A percentile compares a stretch with the other conserved stretches of the same genome.
These are phyloP conservation scores for Platanista minor DNA, from an alignment of 2,113 vertebrate genomes.

Conservation along the genomic window DNA sequence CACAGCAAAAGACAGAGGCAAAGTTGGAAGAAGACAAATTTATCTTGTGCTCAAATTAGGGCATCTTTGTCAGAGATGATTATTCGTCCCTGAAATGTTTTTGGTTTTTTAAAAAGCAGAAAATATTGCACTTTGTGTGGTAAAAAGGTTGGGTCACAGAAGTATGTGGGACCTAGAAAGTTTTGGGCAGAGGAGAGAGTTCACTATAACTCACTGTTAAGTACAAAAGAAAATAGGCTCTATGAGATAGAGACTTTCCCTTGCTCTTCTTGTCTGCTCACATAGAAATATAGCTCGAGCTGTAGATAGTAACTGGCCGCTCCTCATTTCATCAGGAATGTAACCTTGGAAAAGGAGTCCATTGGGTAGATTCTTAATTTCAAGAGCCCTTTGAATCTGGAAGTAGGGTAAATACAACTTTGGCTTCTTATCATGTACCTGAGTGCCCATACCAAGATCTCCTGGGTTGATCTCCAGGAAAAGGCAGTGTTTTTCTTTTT, in stretches of 20 bases:
- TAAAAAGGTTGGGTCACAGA: background rate
- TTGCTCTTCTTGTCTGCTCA: background rate
- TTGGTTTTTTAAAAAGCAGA: background rate
- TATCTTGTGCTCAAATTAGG: conserved; percentile 23
- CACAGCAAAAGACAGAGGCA: background rate
- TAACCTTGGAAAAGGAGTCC: background rate
- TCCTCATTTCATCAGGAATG: background rate
- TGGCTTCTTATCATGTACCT: background rate
- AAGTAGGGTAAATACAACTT: background rate
- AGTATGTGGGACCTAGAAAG: background rate
- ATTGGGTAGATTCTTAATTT: background rate
- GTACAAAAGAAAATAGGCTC: conserved; percentile 3
- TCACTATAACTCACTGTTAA: background rate
- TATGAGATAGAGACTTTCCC: background rate
- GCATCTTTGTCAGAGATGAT: background rate
- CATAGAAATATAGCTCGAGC: background rate
- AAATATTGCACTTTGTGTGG: background rate
- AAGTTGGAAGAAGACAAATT: background rate
- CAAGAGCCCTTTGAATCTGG: background rate
- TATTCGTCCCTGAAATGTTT: conserved; percentile 5
- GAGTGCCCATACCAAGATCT: background rate
- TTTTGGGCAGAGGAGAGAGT: background rate
- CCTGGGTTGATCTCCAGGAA: background rate
- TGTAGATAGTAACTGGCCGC: background rate
- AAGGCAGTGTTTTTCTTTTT: background rate